phyloP scores from a whole-genome alignment of 2,113 vertebrate species.

The Phodopus roborovskii region DNA sequence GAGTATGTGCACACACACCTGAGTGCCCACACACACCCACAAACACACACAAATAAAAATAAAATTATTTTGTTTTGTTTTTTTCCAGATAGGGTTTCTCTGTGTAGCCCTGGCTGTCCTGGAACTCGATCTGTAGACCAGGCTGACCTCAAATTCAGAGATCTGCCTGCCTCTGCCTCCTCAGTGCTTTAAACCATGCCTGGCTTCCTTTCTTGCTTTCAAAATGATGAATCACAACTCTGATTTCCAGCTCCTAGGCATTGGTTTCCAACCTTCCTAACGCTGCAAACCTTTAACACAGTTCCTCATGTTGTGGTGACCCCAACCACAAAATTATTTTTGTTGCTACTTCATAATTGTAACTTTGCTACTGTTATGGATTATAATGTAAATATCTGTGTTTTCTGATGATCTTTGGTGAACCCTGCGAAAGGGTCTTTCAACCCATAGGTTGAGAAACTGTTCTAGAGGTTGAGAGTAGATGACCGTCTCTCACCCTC shows the following conservation, averaged over 20 bases:
- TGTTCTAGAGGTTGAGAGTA: not conserved
- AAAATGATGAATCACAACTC: not conserved
- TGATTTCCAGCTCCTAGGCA: not conserved
- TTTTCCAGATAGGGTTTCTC: not conserved
- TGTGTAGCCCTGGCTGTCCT: not conserved
- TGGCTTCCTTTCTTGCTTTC: not conserved
- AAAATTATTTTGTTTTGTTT: not conserved
- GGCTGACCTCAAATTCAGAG: not conserved
- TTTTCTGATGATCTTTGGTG: not conserved
- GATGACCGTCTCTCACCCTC: not conserved
- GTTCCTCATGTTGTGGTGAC: not conserved
- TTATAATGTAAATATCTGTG: not conserved
- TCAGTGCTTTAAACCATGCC: not conserved
- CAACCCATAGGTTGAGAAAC: not conserved
- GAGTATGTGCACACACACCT: not conserved
- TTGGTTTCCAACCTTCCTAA: not conserved
- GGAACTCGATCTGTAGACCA: not conserved
- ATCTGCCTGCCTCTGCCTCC: not conserved
- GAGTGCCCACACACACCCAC: not conserved
- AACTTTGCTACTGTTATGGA: not conserved
- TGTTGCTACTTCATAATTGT: not conserved
- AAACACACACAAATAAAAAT: not conserved
- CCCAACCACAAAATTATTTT: not conserved
- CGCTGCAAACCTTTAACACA: not conserved
- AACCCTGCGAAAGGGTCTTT: not conserved